A percentile compares a stretch with the other conserved stretches of the same genome.
phyloP scores from a whole-genome alignment of 2,888 invertebrate genomes.

The Nebria brevicollis region DNA sequence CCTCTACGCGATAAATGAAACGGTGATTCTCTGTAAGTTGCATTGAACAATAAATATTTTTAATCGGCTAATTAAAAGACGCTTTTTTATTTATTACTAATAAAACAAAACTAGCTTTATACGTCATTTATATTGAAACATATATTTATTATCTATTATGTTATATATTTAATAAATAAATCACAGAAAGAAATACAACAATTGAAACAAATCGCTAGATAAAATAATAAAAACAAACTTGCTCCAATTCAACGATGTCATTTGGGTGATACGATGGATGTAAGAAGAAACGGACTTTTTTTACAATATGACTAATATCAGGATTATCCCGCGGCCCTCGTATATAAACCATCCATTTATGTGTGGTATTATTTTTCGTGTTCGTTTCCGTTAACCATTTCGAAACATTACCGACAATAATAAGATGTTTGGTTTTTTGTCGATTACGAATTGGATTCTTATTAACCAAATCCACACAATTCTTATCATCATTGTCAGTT shows the following conservation, averaged over 20 bases:
- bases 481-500: neutral
- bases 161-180: too few relatives aligned
- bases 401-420: conserved; percentile 79
- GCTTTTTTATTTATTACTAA: neutral
- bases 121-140: too few relatives aligned
- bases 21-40: conserved; percentile 73
- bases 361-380: conserved; percentile 76
- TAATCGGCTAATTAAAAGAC: neutral
- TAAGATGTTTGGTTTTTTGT: conserved; percentile 57
- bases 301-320: conserved; percentile 71
- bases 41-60: neutral
- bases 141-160: too few relatives aligned
- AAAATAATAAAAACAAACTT: conserved; percentile 56
- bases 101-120: neutral
- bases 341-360: conserved; percentile 92
- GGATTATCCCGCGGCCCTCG: conserved; percentile 73
- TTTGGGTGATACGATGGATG: conserved; percentile 90
- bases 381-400: conserved; percentile 81
- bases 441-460: conserved; percentile 53
- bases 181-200: too few relatives aligned
- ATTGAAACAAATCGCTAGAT: too few relatives aligned
- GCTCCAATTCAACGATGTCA: conserved; percentile 83
- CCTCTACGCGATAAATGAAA: conserved; percentile 87
- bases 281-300: conserved; percentile 80
- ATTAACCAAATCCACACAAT: neutral